Evolutionary conservation across 2,888 invertebrate species (phyloP), one percentile per base, ranked within the genome.

Genomic region (Philereme transversata): DNA sequence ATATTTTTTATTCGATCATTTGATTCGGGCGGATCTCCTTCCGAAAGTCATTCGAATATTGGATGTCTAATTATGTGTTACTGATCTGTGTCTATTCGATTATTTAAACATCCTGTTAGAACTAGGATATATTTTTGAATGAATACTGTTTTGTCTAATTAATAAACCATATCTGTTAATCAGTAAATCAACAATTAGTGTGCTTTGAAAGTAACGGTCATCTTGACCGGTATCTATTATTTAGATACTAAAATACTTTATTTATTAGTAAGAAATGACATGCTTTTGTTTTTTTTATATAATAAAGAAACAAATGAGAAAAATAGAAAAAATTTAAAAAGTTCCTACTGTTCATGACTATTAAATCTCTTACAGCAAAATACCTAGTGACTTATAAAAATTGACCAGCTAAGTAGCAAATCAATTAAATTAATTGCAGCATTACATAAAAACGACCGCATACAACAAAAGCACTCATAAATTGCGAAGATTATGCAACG

Each of bases 401-500:
- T 10, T 57, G 50, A 57, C 54, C 53, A 51, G 49, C 47, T 50
- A 48, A 56, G 43, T 54, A 59, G 46, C 44, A 9, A 35, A 59
- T 55, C 38, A 76, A 70, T 69, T 73, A 75, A 71, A 70, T 68
- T 76, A 74, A 77, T 77, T 71, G 71, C 61, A 68, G 75, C 79
- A 79, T 77, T 76, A 77, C 76, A 80, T 75, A 83, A 84, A 84
- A 88, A 84, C 78, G 78, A 79, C 79, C 78, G 83, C 80, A 82
- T 83, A 83, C 79, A 85, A 89, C 87, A 88, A 87, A 86, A 82
- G 78, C 77, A 74, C 74, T 78, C 81, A 87, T 90, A 90, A 90
- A 90, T 90, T 88, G 86, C 82, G 74, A 73, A 85, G 87, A 90
- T 91, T 91, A 91, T 90, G 91, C 90, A 88, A 87, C 82, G 80